Percentiles rank a stretch among this genome's conserved stretches.
These are phyloP conservation scores for Ormia ochracea DNA, from an alignment of 2,888 invertebrate species.

Conservation along the genomic window DNA sequence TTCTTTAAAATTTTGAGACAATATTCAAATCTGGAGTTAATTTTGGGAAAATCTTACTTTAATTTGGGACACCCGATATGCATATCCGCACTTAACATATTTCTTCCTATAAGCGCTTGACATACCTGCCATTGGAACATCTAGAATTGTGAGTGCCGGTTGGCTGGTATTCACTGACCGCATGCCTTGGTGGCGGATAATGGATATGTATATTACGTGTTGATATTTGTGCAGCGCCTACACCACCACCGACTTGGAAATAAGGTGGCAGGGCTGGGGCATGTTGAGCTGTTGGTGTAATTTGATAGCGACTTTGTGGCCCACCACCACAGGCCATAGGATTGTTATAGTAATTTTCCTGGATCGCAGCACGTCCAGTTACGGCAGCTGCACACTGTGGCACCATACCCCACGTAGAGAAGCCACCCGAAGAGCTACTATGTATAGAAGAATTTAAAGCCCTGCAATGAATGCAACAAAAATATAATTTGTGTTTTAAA, in stretches of 20 bases:
- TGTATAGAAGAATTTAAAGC: slow-evolving; percentile 76
- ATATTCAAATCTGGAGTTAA: too few relatives aligned
- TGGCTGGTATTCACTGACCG: slow-evolving; percentile 76
- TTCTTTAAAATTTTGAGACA: too few relatives aligned
- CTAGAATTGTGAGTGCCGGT: slow-evolving; percentile 72
- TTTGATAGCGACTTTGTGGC: slow-evolving; percentile 76
- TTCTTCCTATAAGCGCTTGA: too few relatives aligned
- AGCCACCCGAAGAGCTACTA: slow-evolving; percentile 77
- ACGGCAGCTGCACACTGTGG: slow-evolving; percentile 70
- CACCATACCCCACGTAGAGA: slow-evolving; percentile 76
- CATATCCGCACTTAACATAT: too few relatives aligned
- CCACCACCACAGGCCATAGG: slow-evolving; percentile 72
- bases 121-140: slow-evolving; percentile 74
- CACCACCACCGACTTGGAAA: slow-evolving; percentile 68
- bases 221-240: slow-evolving; percentile 67
- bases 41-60: too few relatives aligned
- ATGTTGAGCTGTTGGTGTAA: slow-evolving; percentile 76
- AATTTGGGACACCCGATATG: too few relatives aligned
- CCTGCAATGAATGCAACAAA: slow-evolving; percentile 63
- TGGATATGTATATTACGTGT: slow-evolving; percentile 76
- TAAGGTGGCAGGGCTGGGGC: slow-evolving; percentile 76
- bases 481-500: neutral
- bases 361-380: slow-evolving; percentile 65
- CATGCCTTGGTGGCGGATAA: slow-evolving; percentile 76
- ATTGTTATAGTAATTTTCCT: slow-evolving; percentile 76